Percentiles rank a stretch among this genome's conserved stretches.
Conservation (phyloP, 2,797 vertebrate genomes). For the Hoplostethus atlanticus region DNA sequence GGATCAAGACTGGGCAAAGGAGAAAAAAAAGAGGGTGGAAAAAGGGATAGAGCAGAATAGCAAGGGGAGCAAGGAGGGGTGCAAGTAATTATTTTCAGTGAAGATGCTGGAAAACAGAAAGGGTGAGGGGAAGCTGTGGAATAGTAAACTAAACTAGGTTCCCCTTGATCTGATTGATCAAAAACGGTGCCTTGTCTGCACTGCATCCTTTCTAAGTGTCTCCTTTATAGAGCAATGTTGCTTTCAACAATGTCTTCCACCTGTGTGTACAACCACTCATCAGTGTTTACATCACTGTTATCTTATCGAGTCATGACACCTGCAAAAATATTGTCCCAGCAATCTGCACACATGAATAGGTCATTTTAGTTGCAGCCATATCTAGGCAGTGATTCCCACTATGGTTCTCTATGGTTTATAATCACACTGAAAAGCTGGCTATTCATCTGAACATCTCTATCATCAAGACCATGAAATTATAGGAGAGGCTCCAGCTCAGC, state of each 20-base stretch:
- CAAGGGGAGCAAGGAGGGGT: slow-evolving; percentile 14
- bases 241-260: background rate
- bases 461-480: slow-evolving; percentile 27
- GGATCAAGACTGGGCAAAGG: slow-evolving; percentile 63
- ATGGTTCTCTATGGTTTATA: too few relatives aligned
- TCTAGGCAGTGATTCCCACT: background rate
- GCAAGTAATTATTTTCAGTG: slow-evolving; percentile 16
- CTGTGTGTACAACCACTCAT: slow-evolving; percentile 24
- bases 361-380: slow-evolving; percentile 32
- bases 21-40: slow-evolving; percentile 31
- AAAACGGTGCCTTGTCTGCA: background rate
- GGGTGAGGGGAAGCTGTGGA: background rate
- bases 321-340: slow-evolving; percentile 33
- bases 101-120: slow-evolving; percentile 19
- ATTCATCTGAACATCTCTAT: slow-evolving; percentile 12
- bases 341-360: slow-evolving; percentile 30
- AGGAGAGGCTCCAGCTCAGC: slow-evolving; percentile 18
- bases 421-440: slow-evolving; percentile 9
- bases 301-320: slow-evolving; percentile 2
- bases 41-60: slow-evolving; percentile 28
- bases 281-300: background rate
- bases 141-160: background rate
- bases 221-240: background rate
- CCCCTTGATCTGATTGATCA: too few relatives aligned
- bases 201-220: background rate